phyloP scores from a whole-genome alignment of 2,888 invertebrate genomes.

The Selenia dentaria region DNA sequence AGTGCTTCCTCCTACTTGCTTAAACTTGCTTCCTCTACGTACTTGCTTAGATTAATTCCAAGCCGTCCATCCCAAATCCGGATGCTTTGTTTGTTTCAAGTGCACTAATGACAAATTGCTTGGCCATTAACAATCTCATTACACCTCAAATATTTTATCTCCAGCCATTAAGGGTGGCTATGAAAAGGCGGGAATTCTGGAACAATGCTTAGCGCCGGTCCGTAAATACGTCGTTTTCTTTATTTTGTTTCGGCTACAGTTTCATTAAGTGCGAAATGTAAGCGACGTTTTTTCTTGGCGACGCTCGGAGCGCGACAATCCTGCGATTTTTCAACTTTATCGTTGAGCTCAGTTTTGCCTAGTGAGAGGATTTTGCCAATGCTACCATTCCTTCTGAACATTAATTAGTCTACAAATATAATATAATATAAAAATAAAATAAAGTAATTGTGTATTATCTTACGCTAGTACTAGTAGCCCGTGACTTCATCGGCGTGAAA shows the following conservation, averaged over 20 bases:
- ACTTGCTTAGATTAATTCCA: not conserved
- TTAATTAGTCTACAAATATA: not conserved
- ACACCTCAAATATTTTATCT: conserved; percentile 60
- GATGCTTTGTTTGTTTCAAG: conserved; percentile 13
- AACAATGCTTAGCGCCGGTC: conserved; percentile 67
- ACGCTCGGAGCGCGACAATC: conserved; percentile 67
- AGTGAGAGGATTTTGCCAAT: conserved; percentile 8
- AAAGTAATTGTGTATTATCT: too few relatives aligned
- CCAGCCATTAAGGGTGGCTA: conserved; percentile 55
- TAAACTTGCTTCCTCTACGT: too few relatives aligned
- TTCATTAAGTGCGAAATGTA: conserved; percentile 82
- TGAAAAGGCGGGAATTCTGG: conserved; percentile 58
- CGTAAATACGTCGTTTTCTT: conserved; percentile 73
- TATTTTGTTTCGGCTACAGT: conserved; percentile 79
- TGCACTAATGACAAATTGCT: conserved; percentile 40
- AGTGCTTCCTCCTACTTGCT: too few relatives aligned
- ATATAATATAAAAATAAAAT: too few relatives aligned
- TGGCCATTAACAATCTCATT: conserved; percentile 39
- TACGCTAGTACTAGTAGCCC: too few relatives aligned
- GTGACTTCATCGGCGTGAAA: too few relatives aligned
- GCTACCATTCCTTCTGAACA: conserved; percentile 1
- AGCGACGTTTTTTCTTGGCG: conserved; percentile 72
- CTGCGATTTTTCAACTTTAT: conserved; percentile 80
- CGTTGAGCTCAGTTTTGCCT: conserved; percentile 56
- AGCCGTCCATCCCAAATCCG: conserved; percentile 14